Percentiles rank a stretch among this genome's conserved stretches.
phyloP scores from a whole-genome alignment of 2,113 vertebrate genomes.

The Indicator indicator region DNA sequence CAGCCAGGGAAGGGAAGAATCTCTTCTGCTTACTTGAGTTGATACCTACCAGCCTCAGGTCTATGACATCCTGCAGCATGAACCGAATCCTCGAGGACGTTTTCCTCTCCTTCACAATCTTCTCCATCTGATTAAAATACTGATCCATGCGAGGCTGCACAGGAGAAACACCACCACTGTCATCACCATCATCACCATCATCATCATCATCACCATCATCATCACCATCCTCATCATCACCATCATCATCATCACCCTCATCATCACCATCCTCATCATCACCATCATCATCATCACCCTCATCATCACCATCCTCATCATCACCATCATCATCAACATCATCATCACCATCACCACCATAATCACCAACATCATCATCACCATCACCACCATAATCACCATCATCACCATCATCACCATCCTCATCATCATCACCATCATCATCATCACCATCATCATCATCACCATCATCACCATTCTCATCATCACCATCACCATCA shows the following conservation, averaged over 20 bases:
- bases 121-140: slow-evolving; percentile 99
- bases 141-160: slow-evolving; percentile 97
- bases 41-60: slow-evolving; percentile 91
- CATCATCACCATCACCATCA: too few species aligned
- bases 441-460: too few species aligned
- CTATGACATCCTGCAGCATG: slow-evolving; percentile 96
- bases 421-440: too few species aligned
- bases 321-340: neutral
- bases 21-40: neutral
- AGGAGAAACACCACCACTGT: neutral
- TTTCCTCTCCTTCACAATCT: slow-evolving; percentile 98
- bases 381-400: too few species aligned
- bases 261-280: too few species aligned
- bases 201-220: too few species aligned
- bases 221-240: neutral
- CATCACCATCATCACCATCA: too few species aligned
- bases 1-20: accelerated
- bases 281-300: too few species aligned
- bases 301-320: neutral
- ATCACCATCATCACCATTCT: too few species aligned
- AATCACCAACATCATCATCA: too few species aligned
- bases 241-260: too few species aligned
- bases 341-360: too few species aligned
- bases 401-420: neutral
- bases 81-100: slow-evolving; percentile 96